Percentiles rank a stretch among this genome's conserved stretches.
These are phyloP conservation scores for Thermophis baileyi DNA, from an alignment of 2,113 vertebrate species.

Conservation along the genomic window DNA sequence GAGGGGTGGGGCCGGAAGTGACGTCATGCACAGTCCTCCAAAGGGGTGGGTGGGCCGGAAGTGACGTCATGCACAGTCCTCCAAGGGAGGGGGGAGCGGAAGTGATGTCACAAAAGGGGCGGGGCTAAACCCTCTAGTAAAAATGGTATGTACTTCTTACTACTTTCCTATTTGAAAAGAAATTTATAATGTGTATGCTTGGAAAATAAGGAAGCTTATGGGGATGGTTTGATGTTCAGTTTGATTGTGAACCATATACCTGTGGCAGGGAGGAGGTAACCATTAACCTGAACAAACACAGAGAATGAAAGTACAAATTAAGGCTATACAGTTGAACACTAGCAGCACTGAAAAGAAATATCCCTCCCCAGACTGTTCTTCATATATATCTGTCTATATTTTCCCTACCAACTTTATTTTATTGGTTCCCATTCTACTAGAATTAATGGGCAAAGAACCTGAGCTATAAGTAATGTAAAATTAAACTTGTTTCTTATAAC, in stretches of 20 bases:
- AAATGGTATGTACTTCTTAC: no score
- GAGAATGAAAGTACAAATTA: not conserved
- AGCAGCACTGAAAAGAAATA: not conserved
- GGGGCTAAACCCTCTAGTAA: no score
- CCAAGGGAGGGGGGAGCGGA: no score
- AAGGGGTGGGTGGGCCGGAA: no score
- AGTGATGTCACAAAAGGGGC: no score
- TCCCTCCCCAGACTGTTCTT: not conserved
- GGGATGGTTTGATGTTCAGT: not conserved
- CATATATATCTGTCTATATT: not conserved
- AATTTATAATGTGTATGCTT: not conserved
- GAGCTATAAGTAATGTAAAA: not conserved
- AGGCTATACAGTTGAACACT: not conserved
- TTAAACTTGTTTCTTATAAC: not conserved
- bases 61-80: no score
- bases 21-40: no score
- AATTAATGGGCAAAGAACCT: not conserved
- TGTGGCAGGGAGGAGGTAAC: not conserved
- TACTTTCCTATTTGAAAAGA: not conserved
- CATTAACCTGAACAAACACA: not conserved
- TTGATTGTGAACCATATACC: not conserved
- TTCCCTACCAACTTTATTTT: not conserved
- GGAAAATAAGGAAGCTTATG: not conserved
- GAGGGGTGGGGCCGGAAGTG: no score
- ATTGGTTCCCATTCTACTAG: not conserved